phyloP scores from a whole-genome alignment of 2,113 vertebrate species.

The Gopherus flavomarginatus region DNA sequence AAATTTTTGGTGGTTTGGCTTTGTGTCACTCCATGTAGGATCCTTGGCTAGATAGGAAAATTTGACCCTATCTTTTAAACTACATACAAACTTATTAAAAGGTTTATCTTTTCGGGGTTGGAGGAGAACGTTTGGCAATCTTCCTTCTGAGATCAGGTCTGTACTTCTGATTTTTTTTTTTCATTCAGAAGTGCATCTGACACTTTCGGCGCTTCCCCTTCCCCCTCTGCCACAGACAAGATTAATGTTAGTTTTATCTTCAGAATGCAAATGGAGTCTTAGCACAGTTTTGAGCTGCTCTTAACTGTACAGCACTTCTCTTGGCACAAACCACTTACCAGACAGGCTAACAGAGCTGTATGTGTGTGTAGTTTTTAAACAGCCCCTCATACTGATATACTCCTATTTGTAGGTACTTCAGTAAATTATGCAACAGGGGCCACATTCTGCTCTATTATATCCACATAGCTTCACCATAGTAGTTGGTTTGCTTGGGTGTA shows the following conservation, averaged over 20 bases:
- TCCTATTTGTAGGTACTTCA: constrained; percentile 1
- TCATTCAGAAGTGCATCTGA: background rate
- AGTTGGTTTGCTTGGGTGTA: background rate
- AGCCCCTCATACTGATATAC: background rate
- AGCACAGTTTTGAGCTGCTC: background rate
- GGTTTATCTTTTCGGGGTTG: background rate
- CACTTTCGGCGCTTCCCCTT: background rate
- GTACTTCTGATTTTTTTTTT: background rate
- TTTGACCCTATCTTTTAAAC: constrained; percentile 14
- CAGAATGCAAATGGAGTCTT: constrained; percentile 1
- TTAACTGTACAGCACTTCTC: background rate
- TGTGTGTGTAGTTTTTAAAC: background rate
- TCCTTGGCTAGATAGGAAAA: background rate
- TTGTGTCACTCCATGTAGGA: background rate
- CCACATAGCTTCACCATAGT: background rate
- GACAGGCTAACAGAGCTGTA: background rate
- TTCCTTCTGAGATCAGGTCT: constrained; percentile 50
- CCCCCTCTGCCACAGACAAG: background rate
- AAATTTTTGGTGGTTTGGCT: background rate
- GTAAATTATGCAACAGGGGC: background rate
- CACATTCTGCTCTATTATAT: background rate
- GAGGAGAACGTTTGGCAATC: constrained; percentile 44
- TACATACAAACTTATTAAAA: background rate
- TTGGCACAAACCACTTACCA: constrained; percentile 24
- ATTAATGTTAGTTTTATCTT: constrained; percentile 56